Evolutionary conservation across 2,888 invertebrate genomes (phyloP).

Genomic region (Yponomeuta plumbellus): DNA sequence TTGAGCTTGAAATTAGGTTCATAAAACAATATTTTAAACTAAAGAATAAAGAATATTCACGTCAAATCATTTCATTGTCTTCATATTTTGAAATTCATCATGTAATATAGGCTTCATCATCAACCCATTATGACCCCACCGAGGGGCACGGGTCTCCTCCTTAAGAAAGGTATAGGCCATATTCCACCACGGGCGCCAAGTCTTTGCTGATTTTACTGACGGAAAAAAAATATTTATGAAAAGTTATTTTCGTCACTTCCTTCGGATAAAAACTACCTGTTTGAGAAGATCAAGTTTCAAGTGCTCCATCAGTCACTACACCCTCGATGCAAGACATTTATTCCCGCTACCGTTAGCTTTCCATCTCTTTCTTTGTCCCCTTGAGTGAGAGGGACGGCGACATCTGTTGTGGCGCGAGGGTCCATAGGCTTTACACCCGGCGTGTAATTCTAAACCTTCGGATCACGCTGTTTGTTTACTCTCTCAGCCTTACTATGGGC

Average conservation of each 20-base stretch:
- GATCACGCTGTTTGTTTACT: slow-evolving; percentile 11
- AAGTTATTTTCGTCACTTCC: neutral
- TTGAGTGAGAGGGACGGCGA: neutral
- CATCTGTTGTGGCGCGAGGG: neutral
- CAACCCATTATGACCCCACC: too few relatives aligned
- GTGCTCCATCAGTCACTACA: neutral
- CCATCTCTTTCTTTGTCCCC: neutral
- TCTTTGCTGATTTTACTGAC: too few relatives aligned
- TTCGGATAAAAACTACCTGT: neutral
- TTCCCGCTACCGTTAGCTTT: neutral
- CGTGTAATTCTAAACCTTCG: slow-evolving; percentile 13
- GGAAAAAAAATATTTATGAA: too few relatives aligned
- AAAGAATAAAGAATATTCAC: too few relatives aligned
- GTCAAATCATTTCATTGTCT: too few relatives aligned
- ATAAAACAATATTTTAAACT: too few relatives aligned
- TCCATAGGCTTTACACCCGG: neutral
- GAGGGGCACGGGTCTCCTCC: too few relatives aligned
- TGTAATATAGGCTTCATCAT: too few relatives aligned
- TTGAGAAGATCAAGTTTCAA: neutral
- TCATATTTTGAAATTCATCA: too few relatives aligned
- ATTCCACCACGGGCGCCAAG: too few relatives aligned
- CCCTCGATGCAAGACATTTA: slow-evolving; percentile 1
- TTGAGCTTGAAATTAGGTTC: too few relatives aligned
- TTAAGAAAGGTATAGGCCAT: too few relatives aligned
- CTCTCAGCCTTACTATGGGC: slow-evolving; percentile 2